Base-by-base conservation (phyloP, 2,888 invertebrate genomes). In the Tuberolachnus salignus region DNA sequence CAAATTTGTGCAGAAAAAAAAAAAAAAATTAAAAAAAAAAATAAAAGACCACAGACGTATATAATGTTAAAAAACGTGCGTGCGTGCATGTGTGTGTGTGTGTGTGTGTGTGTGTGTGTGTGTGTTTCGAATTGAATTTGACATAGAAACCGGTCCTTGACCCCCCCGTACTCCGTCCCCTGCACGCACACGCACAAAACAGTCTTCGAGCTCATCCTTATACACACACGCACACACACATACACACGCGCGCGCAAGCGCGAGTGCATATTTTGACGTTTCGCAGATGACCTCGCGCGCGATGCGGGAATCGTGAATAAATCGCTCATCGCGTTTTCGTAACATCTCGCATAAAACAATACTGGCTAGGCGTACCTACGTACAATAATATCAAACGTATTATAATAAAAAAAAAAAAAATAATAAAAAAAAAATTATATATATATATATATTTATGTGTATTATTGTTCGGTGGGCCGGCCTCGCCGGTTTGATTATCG, bases 141-240 rank as follows among this genome's bases (percentile, higher is more conserved):
- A 78, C 75, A 78, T 67, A 78, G 67, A 78, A 80, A 80, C 80
- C 71, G 80, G 70, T 80, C 80, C 80, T 71, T 71, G 80, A 80
- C 71, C 57, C 80, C 70, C 80, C 49, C 34, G 46, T 59, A 42
- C 70, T 19, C 64, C 57, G 71, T 53, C 74, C 34, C 46, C 49
- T 14, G 53, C 44, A 44, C 42, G 14, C 44, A 44, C 69, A 19
- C 55, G 42, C 44, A 44, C 34, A n/a, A 49, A 2, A 13, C 13
- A n/a, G n/a, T n/a, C n/a, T n/a, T n/a, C n/a, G n/a, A n/a, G 16
- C 13, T 16, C 49, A 51, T n/a, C 16, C n/a, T n/a, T n/a, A 19
- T 6, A 6, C 34, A 6, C 34, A 6, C 34, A 34, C 42, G 42
- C 44, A 21, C 26, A 51, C 8, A n/a, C 16, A 16, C 16, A 51